Base-by-base conservation (phyloP, 2,888 invertebrate genomes). In the Diogma glabrata region DNA sequence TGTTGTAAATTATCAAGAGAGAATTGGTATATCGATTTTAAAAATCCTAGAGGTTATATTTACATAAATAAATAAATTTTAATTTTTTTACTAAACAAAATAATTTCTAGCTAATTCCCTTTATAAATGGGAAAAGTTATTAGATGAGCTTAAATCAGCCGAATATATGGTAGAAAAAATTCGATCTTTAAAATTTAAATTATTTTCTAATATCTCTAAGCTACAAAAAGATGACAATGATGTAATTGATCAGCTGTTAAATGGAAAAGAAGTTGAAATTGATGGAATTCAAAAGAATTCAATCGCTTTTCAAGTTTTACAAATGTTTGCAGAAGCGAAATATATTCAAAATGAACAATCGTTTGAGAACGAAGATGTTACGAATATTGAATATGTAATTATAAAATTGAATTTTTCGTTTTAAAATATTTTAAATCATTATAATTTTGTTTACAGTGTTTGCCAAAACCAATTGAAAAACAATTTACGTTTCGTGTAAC, bases 401-500 rank as follows among this genome's bases (percentile, higher is more conserved):
- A 22, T 43, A 22, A 28, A 10, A 28, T 28, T 28, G n/a, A 8
- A 16, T 4, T 43, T 43, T 43, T 43, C 20, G 10, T 8, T 36
- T 10, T 20, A 16, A 3, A 16, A 17, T 47, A 47, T 26, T 16
- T 16, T 47, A 6, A 12, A 47, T 45, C n/a, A n/a, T n/a, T n/a
- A n/a, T n/a, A n/a, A n/a, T 48, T 46, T 36, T 45, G 20, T 40
- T 49, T 30, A 4, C 14, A 61, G 61, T 52, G 53, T 43, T 51
- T 60, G 10, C 59, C 60, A 19, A 54, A 59, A 48, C 56, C 62
- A 17, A 52, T 58, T 30, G 65, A 66, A 51, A 69, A 78, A 71
- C 72, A 74, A 26, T 72, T 74, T 50, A 67, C 74, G 24, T 65
- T 75, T 58, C 67, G 75, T 38, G 60, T 70, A 8, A 68, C 71